A percentile compares a stretch with the other conserved stretches of the same genome.
Conservation (phyloP, 2,888 invertebrate species). For the Agrypnus murinus region DNA sequence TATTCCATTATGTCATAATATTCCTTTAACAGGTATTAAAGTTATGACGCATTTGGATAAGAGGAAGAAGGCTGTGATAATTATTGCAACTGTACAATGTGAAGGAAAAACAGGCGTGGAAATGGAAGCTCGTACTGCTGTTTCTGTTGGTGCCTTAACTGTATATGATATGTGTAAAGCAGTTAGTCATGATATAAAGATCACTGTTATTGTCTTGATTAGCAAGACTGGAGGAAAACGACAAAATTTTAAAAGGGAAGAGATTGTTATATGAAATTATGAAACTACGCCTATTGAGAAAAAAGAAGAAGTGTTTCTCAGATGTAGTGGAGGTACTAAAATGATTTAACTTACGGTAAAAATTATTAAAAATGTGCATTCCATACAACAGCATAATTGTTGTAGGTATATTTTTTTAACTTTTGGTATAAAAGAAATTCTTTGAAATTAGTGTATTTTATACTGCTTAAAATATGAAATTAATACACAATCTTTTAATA, state of each 20-base stretch:
- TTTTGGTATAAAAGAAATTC: too few relatives aligned
- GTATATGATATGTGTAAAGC: slow-evolving; percentile 99
- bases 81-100: slow-evolving; percentile 79
- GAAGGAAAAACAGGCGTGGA: slow-evolving; percentile 92
- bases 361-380: too few relatives aligned
- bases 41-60: slow-evolving; percentile 75
- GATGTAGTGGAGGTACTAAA: too few relatives aligned
- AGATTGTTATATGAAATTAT: slow-evolving; percentile 59
- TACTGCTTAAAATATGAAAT: too few relatives aligned
- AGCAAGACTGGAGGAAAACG: slow-evolving; percentile 86
- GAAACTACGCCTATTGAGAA: slow-evolving; percentile 60
- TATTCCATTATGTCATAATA: slow-evolving; percentile 95
- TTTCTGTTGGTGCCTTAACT: slow-evolving; percentile 90
- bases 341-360: too few relatives aligned
- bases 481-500: too few relatives aligned
- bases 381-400: too few relatives aligned
- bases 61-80: slow-evolving; percentile 71
- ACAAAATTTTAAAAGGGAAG: slow-evolving; percentile 67
- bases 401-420: too few relatives aligned
- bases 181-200: slow-evolving; percentile 84
- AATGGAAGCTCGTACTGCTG: slow-evolving; percentile 98
- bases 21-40: slow-evolving; percentile 81
- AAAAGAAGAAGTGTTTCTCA: slow-evolving; percentile 51
- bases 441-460: too few relatives aligned
- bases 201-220: slow-evolving; percentile 82